Conservation (phyloP, 2,113 vertebrate genomes). For the Rhinoptilus africanus region DNA sequence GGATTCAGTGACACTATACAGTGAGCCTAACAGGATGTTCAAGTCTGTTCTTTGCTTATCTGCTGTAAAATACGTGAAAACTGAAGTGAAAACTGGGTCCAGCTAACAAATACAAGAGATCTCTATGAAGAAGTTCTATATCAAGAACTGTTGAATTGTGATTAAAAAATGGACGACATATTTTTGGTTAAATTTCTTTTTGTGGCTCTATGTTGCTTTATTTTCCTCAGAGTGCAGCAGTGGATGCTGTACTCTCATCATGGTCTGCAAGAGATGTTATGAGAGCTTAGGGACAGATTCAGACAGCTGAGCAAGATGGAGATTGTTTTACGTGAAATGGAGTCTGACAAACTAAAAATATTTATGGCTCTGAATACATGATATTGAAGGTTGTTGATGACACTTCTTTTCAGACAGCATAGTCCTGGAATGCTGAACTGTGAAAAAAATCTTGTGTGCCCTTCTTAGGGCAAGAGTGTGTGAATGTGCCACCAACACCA, state of each 20-base stretch:
- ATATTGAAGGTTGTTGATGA: background rate
- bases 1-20: background rate
- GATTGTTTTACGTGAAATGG: background rate
- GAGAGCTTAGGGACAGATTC: background rate
- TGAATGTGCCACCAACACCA: background rate
- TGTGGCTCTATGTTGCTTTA: background rate
- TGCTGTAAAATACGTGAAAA: background rate
- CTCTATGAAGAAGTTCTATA: background rate
- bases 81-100: background rate
- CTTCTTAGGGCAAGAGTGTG: background rate
- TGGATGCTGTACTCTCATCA: background rate
- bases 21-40: background rate
- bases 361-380: background rate
- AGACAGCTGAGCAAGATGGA: background rate
- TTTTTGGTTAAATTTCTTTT: background rate
- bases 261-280: background rate
- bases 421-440: background rate
- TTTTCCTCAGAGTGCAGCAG: background rate
- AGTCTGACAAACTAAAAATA: background rate
- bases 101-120: background rate
- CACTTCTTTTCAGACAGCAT: background rate
- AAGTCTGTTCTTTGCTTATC: background rate
- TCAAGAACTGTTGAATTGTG: background rate
- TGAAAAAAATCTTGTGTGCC: background rate
- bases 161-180: rapidly evolving